phyloP scores from a whole-genome alignment of 2,888 invertebrate genomes.

The Glyphotaelius pellucidus region DNA sequence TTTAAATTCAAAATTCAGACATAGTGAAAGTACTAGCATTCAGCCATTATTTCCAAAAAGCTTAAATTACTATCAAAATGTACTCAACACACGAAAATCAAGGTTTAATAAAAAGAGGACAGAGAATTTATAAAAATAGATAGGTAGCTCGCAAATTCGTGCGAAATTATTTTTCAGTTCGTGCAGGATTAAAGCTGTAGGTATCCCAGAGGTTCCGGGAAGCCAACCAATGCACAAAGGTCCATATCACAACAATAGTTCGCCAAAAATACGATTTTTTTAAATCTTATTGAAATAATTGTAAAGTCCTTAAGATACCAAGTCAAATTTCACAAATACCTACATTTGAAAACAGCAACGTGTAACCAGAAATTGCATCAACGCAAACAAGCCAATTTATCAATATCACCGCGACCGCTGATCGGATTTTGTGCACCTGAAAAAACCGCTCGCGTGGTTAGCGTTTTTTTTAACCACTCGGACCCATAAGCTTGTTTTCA shows the following conservation, averaged over 20 bases:
- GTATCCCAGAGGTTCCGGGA: neutral
- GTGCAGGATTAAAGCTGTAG: neutral
- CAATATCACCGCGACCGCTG: neutral
- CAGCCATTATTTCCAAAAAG: neutral
- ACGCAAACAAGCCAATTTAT: neutral
- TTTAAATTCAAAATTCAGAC: too few species aligned
- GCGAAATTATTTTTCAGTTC: neutral
- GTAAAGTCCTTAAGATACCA: too few species aligned
- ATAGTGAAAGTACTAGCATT: neutral
- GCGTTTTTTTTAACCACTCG: too few species aligned
- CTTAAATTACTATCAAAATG: neutral
- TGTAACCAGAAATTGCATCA: neutral
- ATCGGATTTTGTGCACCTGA: too few species aligned
- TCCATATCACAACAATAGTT: neutral
- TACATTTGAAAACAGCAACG: too few species aligned
- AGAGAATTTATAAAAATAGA: neutral
- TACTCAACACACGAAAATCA: neutral
- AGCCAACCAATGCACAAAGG: neutral
- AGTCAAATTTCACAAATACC: too few species aligned
- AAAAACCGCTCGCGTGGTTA: too few species aligned
- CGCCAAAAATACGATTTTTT: neutral
- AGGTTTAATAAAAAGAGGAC: neutral
- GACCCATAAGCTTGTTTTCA: too few species aligned
- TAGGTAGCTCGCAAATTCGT: neutral
- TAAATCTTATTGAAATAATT: neutral